These are phyloP conservation scores for Anagyrus pseudococci DNA, from an alignment of 2,888 invertebrate species.

Conservation along the genomic window DNA sequence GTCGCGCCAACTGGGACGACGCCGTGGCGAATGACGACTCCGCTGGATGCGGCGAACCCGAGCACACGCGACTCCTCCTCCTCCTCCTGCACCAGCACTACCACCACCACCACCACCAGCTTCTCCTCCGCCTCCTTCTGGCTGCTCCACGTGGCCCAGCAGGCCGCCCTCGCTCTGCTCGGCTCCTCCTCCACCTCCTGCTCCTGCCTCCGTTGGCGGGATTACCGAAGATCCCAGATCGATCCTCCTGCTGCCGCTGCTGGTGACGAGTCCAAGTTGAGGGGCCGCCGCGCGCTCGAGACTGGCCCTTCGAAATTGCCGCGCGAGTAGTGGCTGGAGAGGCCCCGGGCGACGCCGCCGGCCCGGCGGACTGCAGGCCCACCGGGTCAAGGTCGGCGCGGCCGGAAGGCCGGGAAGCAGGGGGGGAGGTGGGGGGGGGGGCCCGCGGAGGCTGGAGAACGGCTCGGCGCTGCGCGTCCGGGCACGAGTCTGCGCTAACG, in stretches of 20 bases:
- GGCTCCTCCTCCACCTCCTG: not conserved
- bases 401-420: not conserved
- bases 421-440: not conserved
- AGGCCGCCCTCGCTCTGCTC: not conserved
- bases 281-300: not conserved
- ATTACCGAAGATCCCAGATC: slow-evolving; percentile 30
- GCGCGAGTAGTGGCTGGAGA: too few relatives aligned
- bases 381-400: not conserved
- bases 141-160: not conserved
- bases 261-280: slow-evolving; percentile 11
- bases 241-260: slow-evolving; percentile 12
- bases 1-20: slow-evolving; percentile 42
- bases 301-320: slow-evolving; percentile 13
- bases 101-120: not conserved
- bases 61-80: too few relatives aligned
- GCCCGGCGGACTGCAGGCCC: too few relatives aligned
- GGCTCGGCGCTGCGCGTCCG: too few relatives aligned
- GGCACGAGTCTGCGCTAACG: too few relatives aligned
- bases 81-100: not conserved
- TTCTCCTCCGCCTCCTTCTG: not conserved
- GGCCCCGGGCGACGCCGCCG: too few relatives aligned
- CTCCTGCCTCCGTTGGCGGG: not conserved
- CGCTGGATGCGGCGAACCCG: too few relatives aligned
- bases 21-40: slow-evolving; percentile 32
- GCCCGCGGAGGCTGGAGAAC: not conserved